phyloP scores from a whole-genome alignment of 2,888 invertebrate genomes.

The Lucinisca nassula region DNA sequence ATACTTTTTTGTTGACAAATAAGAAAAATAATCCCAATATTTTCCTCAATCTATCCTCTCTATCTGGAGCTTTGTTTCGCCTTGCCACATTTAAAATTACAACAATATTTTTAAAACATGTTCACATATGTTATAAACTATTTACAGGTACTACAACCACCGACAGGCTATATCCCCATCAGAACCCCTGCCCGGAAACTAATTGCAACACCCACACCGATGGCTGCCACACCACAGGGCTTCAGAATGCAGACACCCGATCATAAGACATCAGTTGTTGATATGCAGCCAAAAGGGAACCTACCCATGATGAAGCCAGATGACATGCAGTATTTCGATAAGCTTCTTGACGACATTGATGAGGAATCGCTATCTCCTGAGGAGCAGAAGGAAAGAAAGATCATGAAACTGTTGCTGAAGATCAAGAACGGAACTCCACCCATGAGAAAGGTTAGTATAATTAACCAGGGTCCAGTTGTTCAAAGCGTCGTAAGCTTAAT shows the following conservation, averaged over 20 bases:
- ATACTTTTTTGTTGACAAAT: too few species aligned
- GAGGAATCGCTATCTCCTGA: conserved; percentile 98
- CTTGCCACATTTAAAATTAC: too few species aligned
- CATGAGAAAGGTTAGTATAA: conserved; percentile 96
- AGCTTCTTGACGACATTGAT: conserved; percentile 98
- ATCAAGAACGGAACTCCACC: conserved; percentile 99
- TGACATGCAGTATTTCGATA: conserved; percentile 99
- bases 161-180: conserved; percentile 98
- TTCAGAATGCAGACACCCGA: conserved; percentile 88
- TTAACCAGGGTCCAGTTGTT: too few species aligned
- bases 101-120: too few species aligned
- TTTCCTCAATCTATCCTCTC: too few species aligned
- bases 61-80: too few species aligned
- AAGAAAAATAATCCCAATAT: too few species aligned
- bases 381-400: conserved; percentile 99
- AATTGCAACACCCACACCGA: conserved; percentile 99
- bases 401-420: conserved; percentile 99
- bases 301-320: conserved; percentile 99
- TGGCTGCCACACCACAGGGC: conserved; percentile 89
- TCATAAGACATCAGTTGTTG: conserved; percentile 91
- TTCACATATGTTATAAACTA: too few species aligned
- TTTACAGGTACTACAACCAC: conserved; percentile 93
- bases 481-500: too few species aligned
- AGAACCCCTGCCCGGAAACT: conserved; percentile 99
- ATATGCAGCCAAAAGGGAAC: conserved; percentile 98